These are phyloP conservation scores for Caranx ignobilis DNA, from an alignment of 2,113 vertebrate species.

Conservation along the genomic window DNA sequence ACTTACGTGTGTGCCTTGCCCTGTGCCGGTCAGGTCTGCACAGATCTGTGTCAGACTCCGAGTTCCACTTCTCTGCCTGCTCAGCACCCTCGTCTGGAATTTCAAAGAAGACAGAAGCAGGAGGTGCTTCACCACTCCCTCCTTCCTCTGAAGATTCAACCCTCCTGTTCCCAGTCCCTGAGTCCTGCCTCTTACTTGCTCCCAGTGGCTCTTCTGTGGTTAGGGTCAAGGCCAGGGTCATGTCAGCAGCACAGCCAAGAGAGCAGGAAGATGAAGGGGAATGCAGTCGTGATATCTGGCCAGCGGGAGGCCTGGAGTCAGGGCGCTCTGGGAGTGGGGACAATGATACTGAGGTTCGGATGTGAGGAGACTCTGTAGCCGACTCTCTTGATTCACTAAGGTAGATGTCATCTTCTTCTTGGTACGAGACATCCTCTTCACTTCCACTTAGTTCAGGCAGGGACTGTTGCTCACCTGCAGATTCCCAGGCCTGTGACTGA, in stretches of 20 bases:
- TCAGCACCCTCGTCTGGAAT: conserved; percentile 88
- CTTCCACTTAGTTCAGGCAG: conserved; percentile 42
- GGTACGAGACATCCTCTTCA: conserved; percentile 55
- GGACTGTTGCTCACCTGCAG: conserved; percentile 42
- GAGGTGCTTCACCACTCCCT: conserved; percentile 90
- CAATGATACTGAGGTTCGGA: conserved; percentile 27
- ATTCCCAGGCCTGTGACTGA: conserved; percentile 54
- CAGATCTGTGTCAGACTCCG: conserved; percentile 86
- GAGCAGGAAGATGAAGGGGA: conserved; percentile 70
- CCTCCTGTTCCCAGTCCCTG: conserved; percentile 82
- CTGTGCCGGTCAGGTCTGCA: conserved; percentile 90
- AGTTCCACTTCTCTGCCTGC: conserved; percentile 86
- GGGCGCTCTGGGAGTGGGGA: conserved; percentile 26
- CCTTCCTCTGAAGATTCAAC: conserved; percentile 91
- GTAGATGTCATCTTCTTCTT: conserved; percentile 47
- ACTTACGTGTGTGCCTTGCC: conserved; percentile 93
- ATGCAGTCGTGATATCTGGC: conserved; percentile 53
- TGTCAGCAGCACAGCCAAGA: conserved; percentile 78
- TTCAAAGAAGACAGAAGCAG: conserved; percentile 92
- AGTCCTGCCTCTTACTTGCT: conserved; percentile 73
- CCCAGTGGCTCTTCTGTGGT: conserved; percentile 76
- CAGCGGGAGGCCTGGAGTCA: conserved; percentile 49
- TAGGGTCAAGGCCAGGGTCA: conserved; percentile 83
- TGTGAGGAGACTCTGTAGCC: conserved; percentile 39
- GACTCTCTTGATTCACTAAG: conserved; percentile 46